These are phyloP conservation scores for Hyles vespertilio DNA, from an alignment of 1,140 invertebrate genomes.

Conservation along the genomic window DNA sequence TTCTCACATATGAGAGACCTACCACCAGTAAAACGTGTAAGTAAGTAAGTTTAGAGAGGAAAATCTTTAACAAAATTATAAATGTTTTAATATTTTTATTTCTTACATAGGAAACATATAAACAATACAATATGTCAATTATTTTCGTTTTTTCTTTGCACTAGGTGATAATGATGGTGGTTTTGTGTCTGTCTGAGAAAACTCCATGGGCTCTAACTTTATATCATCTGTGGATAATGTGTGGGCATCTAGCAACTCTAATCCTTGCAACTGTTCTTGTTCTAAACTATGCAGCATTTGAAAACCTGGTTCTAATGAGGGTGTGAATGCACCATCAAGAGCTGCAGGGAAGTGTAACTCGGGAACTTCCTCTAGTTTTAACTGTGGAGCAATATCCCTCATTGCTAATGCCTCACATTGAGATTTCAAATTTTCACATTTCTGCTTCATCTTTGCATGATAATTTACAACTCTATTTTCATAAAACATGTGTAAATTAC, in stretches of 20 bases:
- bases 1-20: too few species aligned
- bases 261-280: constrained; percentile 64
- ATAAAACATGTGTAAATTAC: constrained; percentile 66
- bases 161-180: constrained; percentile 55
- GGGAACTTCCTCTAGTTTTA: constrained; percentile 69
- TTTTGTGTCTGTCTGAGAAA: constrained; percentile 59
- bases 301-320: constrained; percentile 69
- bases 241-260: constrained; percentile 55
- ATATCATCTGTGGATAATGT: constrained; percentile 54
- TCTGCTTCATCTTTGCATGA: constrained; percentile 52
- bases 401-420: constrained; percentile 57
- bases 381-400: constrained; percentile 55
- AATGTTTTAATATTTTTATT: too few species aligned
- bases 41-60: too few species aligned
- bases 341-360: constrained; percentile 72
- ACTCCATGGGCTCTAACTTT: constrained; percentile 62
- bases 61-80: too few species aligned
- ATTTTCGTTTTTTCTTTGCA: constrained; percentile 69
- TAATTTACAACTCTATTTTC: constrained; percentile 56
- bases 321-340: constrained; percentile 66
- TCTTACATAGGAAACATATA: too few species aligned
- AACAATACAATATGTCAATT: constrained; percentile 22
- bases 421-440: constrained; percentile 46
- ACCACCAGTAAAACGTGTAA: too few species aligned
- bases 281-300: constrained; percentile 72